phyloP scores from a whole-genome alignment of 1,140 invertebrate species.

The Elysia chlorotica region DNA sequence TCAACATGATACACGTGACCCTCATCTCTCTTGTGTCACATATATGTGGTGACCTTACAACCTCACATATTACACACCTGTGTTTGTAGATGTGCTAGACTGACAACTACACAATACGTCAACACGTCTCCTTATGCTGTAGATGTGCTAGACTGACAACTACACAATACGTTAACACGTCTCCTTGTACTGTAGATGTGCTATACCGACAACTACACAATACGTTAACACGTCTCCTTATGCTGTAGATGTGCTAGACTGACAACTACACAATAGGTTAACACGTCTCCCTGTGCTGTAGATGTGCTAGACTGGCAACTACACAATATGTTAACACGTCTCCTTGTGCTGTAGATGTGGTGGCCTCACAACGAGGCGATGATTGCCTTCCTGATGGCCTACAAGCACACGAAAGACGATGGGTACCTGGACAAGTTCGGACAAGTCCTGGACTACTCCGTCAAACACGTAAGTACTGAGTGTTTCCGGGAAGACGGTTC shows the following conservation, averaged over 20 bases:
- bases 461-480: constrained; percentile 40
- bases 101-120: not conserved
- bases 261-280: too few relatives aligned
- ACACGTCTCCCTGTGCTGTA: too few relatives aligned
- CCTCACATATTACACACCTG: not conserved
- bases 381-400: constrained; percentile 51
- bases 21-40: not conserved
- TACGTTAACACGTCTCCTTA: not conserved
- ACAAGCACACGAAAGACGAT: constrained; percentile 36
- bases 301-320: too few relatives aligned
- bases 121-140: not conserved
- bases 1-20: not conserved
- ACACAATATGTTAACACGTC: too few relatives aligned
- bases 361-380: constrained; percentile 53
- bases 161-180: not conserved
- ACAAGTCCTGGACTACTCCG: constrained; percentile 47
- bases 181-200: not conserved
- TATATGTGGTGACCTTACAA: not conserved
- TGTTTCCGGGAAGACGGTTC: not conserved
- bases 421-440: constrained; percentile 42
- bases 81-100: not conserved
- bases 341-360: too few relatives aligned
- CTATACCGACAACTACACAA: not conserved
- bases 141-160: not conserved
- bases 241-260: not conserved